Base-by-base conservation (phyloP, 2,797 vertebrate species). In the Tadarida brasiliensis region DNA sequence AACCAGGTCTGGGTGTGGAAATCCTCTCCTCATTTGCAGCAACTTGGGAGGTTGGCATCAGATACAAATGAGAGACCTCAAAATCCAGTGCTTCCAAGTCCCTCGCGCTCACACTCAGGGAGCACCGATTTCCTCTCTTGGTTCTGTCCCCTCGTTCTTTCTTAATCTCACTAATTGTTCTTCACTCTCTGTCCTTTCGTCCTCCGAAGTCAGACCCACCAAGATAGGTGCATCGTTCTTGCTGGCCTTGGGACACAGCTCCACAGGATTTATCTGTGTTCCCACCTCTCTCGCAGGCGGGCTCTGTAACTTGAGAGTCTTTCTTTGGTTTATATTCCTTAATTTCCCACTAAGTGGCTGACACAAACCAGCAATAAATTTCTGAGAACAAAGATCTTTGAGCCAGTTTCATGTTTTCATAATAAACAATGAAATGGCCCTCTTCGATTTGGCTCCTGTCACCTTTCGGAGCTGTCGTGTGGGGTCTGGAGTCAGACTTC, bases 351-450 rank as follows among this genome's bases (percentile, higher is more conserved):
- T 77, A 76, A 73, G n/a, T 28, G 77, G 28, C 7, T 35, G 70
- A 82, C 6, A 20, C 4, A 16, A 61, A 16, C 9, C 4, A 57
- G 11, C 35, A 54, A 11, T 57, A 19, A 39, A 49, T 51, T 77
- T 90, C 49, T 82, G n/a, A 77, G 49, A 82, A 24, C 56, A 90
- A 82, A 67, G 71, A 70, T 78, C 57, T 74, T 90, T 77, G 71
- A 86, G 3, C 28, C n/a, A 74, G 19, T 56, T 90, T 94, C 28
- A 10, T 78, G 85, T 81, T 85, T 94, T 81, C 9, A 20, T 70
- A 93, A 83, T 33, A 71, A 87, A 65, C 12, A 51, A 49, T 91
- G 20, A 30, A 57, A 59, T 26, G 28, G 2, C 2, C 65, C 26
- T 81, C 22, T 74, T 16, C 12, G 2, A 12, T 47, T 39, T 65